These are phyloP conservation scores for Zootoca vivipara DNA, from an alignment of 2,113 vertebrate species.

Conservation along the genomic window DNA sequence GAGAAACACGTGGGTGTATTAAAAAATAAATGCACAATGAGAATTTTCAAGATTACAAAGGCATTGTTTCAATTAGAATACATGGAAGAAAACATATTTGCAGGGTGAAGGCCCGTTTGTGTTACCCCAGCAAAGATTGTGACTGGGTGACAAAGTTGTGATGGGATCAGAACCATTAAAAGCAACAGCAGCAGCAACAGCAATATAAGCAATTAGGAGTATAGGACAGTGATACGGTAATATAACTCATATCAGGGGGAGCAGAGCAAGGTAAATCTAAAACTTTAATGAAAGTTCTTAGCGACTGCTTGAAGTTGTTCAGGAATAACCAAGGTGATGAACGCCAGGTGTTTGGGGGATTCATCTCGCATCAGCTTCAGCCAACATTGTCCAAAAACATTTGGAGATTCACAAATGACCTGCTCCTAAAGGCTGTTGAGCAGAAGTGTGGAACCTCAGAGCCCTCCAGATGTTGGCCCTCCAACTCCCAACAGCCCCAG, in stretches of 20 bases:
- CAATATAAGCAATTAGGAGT: not conserved
- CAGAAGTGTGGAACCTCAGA: not conserved
- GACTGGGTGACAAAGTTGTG: not conserved
- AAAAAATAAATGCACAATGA: not conserved
- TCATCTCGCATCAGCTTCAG: too few species aligned
- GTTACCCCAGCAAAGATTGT: not conserved
- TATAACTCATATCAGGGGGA: not conserved
- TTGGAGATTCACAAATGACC: not conserved
- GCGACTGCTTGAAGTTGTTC: not conserved
- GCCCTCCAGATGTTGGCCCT: too few species aligned
- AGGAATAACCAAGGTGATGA: too few species aligned
- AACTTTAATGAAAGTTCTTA: not conserved
- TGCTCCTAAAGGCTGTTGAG: not conserved
- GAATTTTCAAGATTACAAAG: not conserved
- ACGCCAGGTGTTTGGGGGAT: too few species aligned
- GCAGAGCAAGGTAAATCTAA: not conserved
- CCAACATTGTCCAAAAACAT: not conserved
- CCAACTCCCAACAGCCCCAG: too few species aligned
- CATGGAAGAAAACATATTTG: not conserved
- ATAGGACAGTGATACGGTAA: not conserved
- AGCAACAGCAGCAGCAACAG: not conserved
- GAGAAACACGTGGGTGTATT: not conserved
- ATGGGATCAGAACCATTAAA: not conserved
- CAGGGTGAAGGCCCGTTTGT: not conserved
- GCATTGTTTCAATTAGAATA: not conserved